These are phyloP conservation scores for Gibbula magus DNA, from an alignment of 2,888 invertebrate genomes.

Conservation along the genomic window DNA sequence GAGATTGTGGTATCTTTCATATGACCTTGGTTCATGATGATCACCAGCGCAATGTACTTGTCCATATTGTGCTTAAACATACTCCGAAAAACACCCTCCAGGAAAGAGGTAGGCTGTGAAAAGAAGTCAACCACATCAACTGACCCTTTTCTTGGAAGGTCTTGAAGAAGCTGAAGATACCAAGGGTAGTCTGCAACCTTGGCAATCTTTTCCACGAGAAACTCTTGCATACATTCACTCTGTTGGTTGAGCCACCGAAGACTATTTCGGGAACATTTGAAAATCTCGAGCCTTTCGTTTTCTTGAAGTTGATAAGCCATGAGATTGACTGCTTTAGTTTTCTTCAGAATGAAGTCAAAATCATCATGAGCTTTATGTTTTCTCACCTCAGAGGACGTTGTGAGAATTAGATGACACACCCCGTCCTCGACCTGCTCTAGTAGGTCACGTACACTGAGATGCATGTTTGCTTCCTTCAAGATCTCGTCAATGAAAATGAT, in stretches of 20 bases:
- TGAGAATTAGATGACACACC: not conserved
- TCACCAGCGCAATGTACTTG: not conserved
- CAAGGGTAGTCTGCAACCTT: not conserved
- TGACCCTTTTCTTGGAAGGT: not conserved
- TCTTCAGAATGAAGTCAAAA: not conserved
- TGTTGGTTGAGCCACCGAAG: no score
- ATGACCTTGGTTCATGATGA: not conserved
- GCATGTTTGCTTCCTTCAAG: not conserved
- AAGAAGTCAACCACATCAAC: not conserved
- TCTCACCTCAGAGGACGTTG: not conserved
- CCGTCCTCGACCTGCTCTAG: not conserved
- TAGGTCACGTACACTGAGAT: not conserved
- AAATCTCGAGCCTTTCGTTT: not conserved
- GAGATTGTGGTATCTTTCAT: not conserved
- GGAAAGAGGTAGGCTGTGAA: not conserved
- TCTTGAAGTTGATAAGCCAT: not conserved
- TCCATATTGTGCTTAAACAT: no score
- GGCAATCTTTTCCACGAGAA: not conserved
- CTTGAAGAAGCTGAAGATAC: not conserved
- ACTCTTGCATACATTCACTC: not conserved
- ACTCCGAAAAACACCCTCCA: not conserved
- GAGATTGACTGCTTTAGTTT: not conserved
- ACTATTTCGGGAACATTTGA: not conserved
- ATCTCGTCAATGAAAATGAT: not conserved
- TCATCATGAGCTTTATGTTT: not conserved